Base-by-base conservation (phyloP, 2,888 invertebrate genomes). In the Drosophila recens region DNA sequence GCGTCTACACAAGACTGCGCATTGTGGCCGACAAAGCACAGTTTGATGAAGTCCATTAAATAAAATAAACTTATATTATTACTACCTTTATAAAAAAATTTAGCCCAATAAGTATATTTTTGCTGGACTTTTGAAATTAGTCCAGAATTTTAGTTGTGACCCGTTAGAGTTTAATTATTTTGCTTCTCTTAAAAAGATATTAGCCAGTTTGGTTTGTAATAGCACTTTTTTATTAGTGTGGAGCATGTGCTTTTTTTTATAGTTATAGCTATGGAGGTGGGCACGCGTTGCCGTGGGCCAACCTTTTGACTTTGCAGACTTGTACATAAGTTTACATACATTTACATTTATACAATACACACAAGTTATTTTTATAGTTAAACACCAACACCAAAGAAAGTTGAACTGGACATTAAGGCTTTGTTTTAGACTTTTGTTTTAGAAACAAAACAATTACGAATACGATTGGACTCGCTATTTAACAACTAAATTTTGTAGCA, bases 401-500 rank as follows among this genome's bases (percentile, higher is more conserved):
- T 86, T 85, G 34, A 89, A 90, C 80, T 89, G 76, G 75, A 76
- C 68, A 68, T 71, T 83, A 84, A 88, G 86, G 90, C 90, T n/a
- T n/a, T 73, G 61, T 72, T 23, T 23, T 23, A 4, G 63, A 74
- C 67, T 67, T 67, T 78, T 72, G 81, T 79, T 71, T 74, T 79
- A 68, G 52, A 81, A 79, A 72, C 78, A 65, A 45, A 79, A 72
- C 78, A 64, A 45, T 77, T 70, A 64, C 58, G 46, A 79, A 80
- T 61, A 61, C 63, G 61, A 63, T 67, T 58, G 46, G 61, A 80
- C 59, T 80, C 43, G 45, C 34, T 17, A 67, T 59, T 45, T 71
- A 80, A 57, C 2, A 76, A 66, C 66, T 78, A 72, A 68, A 49
- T 78, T 78, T 80, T 81, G 63, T 65, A 81, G 78, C 78, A 78